Evolutionary conservation across 2,113 vertebrate genomes (phyloP).

Genomic region (Plotosus lineatus): DNA sequence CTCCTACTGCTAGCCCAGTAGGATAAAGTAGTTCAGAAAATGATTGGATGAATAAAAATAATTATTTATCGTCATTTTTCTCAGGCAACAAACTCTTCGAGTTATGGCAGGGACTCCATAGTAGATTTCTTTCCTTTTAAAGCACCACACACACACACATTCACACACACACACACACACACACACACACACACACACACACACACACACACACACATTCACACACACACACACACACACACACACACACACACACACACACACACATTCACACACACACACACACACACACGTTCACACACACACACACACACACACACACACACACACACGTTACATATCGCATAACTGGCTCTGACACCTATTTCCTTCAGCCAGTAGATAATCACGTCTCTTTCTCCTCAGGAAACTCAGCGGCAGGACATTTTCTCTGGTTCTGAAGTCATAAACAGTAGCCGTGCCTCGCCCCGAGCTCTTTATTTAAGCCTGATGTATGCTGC

Average conservation of each 20-base stretch:
- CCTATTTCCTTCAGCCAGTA: slow-evolving; percentile 84
- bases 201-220: background rate
- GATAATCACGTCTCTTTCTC: slow-evolving; percentile 87
- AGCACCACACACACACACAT: background rate
- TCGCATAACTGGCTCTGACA: slow-evolving; percentile 68
- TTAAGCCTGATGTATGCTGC: slow-evolving; percentile 98
- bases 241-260: background rate
- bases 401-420: slow-evolving; percentile 75
- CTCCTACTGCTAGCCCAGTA: too few relatives aligned
- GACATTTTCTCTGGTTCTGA: slow-evolving; percentile 95
- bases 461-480: slow-evolving; percentile 99
- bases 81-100: too few relatives aligned
- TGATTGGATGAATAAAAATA: too few relatives aligned
- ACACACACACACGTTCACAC: background rate
- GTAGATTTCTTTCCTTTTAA: background rate
- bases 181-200: background rate
- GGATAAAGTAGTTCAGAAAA: too few relatives aligned
- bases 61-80: too few relatives aligned
- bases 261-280: background rate
- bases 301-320: background rate
- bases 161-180: background rate
- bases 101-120: background rate
- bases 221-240: background rate
- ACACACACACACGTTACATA: background rate
- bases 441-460: slow-evolving; percentile 91